Percentiles rank a stretch among this genome's conserved stretches.
Conservation (phyloP, 2,797 vertebrate genomes). For the Spinibarbus caldwelli region DNA sequence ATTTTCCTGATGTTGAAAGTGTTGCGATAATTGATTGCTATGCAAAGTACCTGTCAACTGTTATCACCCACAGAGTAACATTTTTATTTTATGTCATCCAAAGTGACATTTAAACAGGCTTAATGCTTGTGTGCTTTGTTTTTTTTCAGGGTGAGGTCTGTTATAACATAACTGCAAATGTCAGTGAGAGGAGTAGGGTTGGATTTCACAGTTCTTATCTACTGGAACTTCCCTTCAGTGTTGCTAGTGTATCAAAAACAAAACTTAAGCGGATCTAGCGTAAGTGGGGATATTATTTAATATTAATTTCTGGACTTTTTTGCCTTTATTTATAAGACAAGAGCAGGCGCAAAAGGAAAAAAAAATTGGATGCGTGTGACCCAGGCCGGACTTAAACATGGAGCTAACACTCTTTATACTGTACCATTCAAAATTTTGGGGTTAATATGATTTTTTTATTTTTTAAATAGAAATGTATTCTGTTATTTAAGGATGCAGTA, state of each 20-base stretch:
- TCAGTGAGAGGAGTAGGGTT: neutral
- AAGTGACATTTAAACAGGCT: constrained; percentile 12
- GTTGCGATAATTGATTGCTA: neutral
- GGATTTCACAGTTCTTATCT: constrained; percentile 16
- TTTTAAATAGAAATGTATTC: neutral
- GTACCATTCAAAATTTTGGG: neutral
- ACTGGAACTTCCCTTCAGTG: neutral
- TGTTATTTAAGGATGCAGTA: neutral
- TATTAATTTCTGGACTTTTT: neutral
- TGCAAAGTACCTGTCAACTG: neutral
- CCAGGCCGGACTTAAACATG: neutral
- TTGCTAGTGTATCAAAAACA: neutral
- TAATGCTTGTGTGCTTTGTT: neutral
- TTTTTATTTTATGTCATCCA: neutral
- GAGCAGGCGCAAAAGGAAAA: too few relatives aligned
- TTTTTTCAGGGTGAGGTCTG: neutral
- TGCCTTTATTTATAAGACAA: neutral
- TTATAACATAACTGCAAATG: constrained; percentile 2
- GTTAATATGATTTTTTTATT: neutral
- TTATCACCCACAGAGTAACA: neutral
- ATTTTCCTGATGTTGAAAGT: neutral
- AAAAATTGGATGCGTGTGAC: neutral
- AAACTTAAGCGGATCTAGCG: neutral
- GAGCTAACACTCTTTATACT: neutral
- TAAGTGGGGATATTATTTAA: neutral